Conservation (phyloP, 2,113 vertebrate species). For the Catagonus wagneri region DNA sequence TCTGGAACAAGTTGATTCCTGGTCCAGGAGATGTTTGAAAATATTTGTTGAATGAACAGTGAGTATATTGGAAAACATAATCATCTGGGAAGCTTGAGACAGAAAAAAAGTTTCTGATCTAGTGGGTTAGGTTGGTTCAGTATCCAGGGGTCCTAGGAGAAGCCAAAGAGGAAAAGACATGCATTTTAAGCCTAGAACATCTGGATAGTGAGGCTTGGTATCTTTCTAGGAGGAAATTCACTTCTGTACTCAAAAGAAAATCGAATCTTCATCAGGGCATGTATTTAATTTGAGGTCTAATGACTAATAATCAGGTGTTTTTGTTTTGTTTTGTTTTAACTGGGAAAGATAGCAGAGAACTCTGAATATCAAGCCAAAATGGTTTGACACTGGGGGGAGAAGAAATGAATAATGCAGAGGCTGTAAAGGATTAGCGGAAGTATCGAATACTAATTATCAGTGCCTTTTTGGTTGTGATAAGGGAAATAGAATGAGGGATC, state of each 20-base stretch:
- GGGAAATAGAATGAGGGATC: not conserved
- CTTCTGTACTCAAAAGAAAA: constrained; percentile 13
- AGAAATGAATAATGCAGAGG: not conserved
- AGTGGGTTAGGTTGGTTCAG: not conserved
- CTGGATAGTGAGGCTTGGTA: not conserved
- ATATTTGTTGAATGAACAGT: not conserved
- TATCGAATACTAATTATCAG: not conserved
- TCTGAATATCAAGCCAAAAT: not conserved
- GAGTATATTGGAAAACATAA: constrained; percentile 3
- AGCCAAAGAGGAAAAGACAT: not conserved
- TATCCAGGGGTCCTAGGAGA: not conserved
- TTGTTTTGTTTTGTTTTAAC: not conserved
- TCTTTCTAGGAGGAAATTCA: not conserved
- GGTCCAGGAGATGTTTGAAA: not conserved
- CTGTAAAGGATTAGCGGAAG: not conserved
- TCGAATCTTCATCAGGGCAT: not conserved
- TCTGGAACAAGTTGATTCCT: not conserved
- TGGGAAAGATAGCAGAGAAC: not conserved
- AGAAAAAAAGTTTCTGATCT: not conserved
- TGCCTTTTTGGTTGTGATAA: not conserved
- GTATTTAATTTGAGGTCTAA: not conserved
- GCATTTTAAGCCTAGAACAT: not conserved
- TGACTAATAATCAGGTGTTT: not conserved
- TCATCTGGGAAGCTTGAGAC: not conserved
- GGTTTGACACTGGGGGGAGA: not conserved